Base-by-base conservation (phyloP, 2,797 vertebrate species). In the Danionella dracula region DNA sequence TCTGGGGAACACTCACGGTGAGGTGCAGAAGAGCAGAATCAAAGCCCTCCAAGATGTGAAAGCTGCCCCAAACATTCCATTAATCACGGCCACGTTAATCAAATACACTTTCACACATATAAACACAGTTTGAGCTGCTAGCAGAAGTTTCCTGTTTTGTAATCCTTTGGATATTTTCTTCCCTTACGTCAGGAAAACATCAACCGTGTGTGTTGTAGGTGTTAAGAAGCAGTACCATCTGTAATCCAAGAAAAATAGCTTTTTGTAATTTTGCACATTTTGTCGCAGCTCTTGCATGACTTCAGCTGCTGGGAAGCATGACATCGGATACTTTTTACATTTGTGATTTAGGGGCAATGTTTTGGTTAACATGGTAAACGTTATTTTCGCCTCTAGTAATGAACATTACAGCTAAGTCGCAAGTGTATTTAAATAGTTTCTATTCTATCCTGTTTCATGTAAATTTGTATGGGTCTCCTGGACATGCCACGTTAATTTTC, bases 11-110 rank as follows among this genome's bases (percentile, higher is more conserved):
- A 80, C 78, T 83, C 61, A 76, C 73, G 76, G 79, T 74, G 86
- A 86, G 84, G 84, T 88, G 86, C 81, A 83, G 82, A 81, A 82
- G 72, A 75, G 54, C 75, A 81, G 67, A 16, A 57, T 76, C 77
- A 73, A 77, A 76, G 66, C 48, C 74, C 63, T 40, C 6, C 62
- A 19, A 5, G 35, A 40, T 34, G 8, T 34, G 46, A 27, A 66
- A 62, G 27, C 27, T 21, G 35, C 40, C 6, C 7, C 10, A n/a
- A 65, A 46, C 31, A 4, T 32, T 46, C 40, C 23, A 69, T 54
- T 9, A 48, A 69, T 46, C 10, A 29, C n/a, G 31, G 63, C 19
- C 29, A 32, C 38, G 42, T 38, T 56, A 9, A 56, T 56, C 60
- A 61, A 61, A 66, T 48, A 31, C 44, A 66, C 38, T 41, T 54